Percentiles rank a stretch among this genome's conserved stretches.
Evolutionary conservation across 2,113 vertebrate species (phyloP).

Genomic region (Silurus glanis): DNA sequence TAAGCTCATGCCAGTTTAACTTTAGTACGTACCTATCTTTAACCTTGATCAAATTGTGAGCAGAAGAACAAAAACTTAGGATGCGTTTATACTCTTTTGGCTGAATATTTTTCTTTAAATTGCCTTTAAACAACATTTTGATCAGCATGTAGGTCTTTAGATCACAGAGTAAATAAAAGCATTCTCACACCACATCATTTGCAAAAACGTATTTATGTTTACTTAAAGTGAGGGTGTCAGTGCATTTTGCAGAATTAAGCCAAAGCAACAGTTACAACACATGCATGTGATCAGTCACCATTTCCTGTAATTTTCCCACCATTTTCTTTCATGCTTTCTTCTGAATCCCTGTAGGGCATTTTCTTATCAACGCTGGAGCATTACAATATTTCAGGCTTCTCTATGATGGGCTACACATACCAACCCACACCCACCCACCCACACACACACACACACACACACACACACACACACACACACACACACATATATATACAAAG

Average conservation of each 20-base stretch:
- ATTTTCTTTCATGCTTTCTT: not conserved
- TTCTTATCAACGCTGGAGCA: not conserved
- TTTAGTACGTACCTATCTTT: not conserved
- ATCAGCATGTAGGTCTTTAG: too few relatives aligned
- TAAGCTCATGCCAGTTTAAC: not conserved
- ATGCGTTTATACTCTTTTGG: not conserved
- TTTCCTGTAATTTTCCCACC: constrained; percentile 1
- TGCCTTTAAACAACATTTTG: not conserved
- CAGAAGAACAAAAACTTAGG: not conserved
- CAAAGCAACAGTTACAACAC: not conserved
- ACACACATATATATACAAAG: not conserved
- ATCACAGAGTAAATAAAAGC: not conserved
- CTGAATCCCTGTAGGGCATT: not conserved
- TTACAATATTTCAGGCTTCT: not conserved
- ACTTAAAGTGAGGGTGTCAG: not conserved
- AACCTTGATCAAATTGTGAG: not conserved
- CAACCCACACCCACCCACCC: too few relatives aligned
- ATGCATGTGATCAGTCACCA: not conserved
- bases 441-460: not conserved
- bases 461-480: constrained; percentile 2
- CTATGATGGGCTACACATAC: not conserved
- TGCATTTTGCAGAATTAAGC: not conserved
- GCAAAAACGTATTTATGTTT: not conserved
- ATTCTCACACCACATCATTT: not conserved
- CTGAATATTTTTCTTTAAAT: not conserved